A percentile compares a stretch with the other conserved stretches of the same genome.
phyloP scores from a whole-genome alignment of 2,797 vertebrate genomes.

The Danionella dracula region DNA sequence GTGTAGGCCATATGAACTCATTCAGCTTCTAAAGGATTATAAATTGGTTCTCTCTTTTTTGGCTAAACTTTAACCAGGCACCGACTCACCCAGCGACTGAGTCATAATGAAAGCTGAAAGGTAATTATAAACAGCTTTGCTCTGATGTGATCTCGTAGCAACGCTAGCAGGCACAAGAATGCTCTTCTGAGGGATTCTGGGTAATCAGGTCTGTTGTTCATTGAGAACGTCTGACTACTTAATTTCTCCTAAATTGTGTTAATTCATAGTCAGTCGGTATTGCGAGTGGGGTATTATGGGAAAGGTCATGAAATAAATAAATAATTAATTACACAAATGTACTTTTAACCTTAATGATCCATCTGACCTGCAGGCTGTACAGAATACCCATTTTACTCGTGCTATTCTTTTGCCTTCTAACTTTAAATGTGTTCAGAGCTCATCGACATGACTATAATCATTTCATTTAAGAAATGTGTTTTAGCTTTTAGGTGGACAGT shows the following conservation, averaged over 20 bases:
- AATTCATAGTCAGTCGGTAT: neutral
- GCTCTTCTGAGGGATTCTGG: slow-evolving; percentile 5
- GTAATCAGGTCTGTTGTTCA: neutral
- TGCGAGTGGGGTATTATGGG: neutral
- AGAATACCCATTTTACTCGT: no score
- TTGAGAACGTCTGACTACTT: neutral
- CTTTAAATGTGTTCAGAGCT: no score
- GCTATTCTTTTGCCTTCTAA: no score
- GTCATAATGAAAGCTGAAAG: slow-evolving; percentile 38
- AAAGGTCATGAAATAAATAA: neutral
- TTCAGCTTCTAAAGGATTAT: slow-evolving; percentile 20
- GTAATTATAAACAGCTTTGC: slow-evolving; percentile 49
- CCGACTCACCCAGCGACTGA: slow-evolving; percentile 30
- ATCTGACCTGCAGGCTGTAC: no score
- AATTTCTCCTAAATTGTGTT: neutral
- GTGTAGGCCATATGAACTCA: neutral
- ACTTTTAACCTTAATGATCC: no score
- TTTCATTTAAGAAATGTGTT: no score
- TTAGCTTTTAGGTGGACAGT: no score
- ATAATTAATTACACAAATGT: no score
- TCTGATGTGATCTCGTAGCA: slow-evolving; percentile 36
- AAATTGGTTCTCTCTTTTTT: slow-evolving; percentile 12
- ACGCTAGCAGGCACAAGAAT: slow-evolving; percentile 24
- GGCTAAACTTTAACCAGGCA: slow-evolving; percentile 37
- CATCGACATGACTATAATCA: no score